Conservation (phyloP, 1,140 invertebrate species). For the Triops cancriformis region DNA sequence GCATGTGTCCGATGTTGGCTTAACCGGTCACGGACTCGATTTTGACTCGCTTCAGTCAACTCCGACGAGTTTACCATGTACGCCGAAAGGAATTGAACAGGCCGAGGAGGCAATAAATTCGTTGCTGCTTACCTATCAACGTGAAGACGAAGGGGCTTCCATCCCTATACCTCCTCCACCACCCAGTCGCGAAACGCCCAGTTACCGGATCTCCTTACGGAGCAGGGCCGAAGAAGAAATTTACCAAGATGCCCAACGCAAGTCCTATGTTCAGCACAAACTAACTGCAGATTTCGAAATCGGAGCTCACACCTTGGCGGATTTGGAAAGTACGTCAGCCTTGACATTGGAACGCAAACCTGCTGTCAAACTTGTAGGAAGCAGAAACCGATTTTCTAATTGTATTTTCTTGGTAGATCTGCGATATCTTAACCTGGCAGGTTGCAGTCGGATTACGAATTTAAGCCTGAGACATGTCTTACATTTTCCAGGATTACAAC, state of each 20-base stretch:
- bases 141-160: conserved; percentile 30
- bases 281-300: conserved; percentile 42
- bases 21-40: conserved; percentile 49
- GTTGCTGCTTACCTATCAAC: conserved; percentile 24
- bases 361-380: too few relatives aligned
- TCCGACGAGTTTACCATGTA: conserved; percentile 23
- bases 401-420: conserved; percentile 38
- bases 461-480: conserved; percentile 57
- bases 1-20: conserved; percentile 54
- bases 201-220: conserved; percentile 48
- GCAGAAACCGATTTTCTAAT: background rate
- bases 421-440: conserved; percentile 50
- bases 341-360: too few relatives aligned
- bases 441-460: conserved; percentile 59
- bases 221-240: conserved; percentile 58
- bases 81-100: conserved; percentile 18
- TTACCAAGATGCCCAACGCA: conserved; percentile 51
- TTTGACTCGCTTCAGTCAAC: background rate
- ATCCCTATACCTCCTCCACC: conserved; percentile 32
- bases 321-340: background rate
- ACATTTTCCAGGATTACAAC: conserved; percentile 51
- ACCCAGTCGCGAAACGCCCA: conserved; percentile 16
- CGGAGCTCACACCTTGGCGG: background rate
- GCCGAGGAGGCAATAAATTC: conserved; percentile 28
- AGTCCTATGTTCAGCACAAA: conserved; percentile 50